These are phyloP conservation scores for Salvelinus fontinalis DNA, from an alignment of 2,113 vertebrate species.

Conservation along the genomic window DNA sequence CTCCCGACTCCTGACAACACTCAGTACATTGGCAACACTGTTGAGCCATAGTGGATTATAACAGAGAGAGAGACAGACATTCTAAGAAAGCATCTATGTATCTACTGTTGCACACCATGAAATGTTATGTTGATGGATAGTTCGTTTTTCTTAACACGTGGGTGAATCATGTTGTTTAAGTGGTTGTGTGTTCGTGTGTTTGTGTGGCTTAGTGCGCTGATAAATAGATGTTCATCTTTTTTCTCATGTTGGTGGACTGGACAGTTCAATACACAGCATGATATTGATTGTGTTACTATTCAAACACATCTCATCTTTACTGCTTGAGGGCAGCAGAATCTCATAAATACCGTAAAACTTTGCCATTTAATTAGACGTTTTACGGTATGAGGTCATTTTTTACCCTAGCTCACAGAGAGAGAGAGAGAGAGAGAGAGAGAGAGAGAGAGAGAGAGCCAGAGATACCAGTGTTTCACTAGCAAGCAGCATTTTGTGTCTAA, in stretches of 20 bases:
- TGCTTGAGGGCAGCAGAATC: background rate
- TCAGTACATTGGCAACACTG: no score
- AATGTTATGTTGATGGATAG: no score
- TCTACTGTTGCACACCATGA: no score
- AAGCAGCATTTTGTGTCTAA: background rate
- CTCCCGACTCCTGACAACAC: no score
- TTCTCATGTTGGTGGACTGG: background rate
- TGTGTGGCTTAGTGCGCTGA: slow-evolving; percentile 12
- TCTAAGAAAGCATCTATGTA: no score
- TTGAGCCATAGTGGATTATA: no score
- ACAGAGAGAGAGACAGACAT: no score
- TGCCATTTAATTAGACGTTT: no score
- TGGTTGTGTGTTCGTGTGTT: background rate
- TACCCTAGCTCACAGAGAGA: background rate
- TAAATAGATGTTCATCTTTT: background rate
- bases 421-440: background rate
- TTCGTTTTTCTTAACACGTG: no score
- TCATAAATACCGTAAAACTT: background rate
- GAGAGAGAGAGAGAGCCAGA: background rate
- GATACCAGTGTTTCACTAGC: background rate
- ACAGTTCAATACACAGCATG: background rate
- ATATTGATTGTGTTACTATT: background rate
- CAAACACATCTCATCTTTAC: background rate
- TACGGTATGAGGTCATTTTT: no score
- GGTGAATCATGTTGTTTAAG: background rate